Evolutionary conservation across 2,888 invertebrate species (phyloP), one percentile per base, ranked within the genome.

Genomic region (Neocrepidodera transversa): DNA sequence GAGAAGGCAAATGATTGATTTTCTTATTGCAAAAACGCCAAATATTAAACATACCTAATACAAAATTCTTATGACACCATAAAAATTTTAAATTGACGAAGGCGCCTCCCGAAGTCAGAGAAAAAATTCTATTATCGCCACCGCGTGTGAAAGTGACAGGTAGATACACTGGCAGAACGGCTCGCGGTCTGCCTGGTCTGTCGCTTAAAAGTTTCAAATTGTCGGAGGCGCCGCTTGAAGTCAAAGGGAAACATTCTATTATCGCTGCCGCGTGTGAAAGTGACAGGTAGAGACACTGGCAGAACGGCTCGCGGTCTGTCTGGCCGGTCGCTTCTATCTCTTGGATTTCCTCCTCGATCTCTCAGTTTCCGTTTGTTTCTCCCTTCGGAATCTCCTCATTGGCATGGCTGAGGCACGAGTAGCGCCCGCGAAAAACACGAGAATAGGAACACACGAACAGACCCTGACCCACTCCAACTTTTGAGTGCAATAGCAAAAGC

Each of bases 401-500:
- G 32, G 13, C 20, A 26, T 11, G 30, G 32, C 43, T 5, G 16
- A 28, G 14, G 38, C 23, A 35, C 10, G 18, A 50, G 38, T 40
- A 42, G 57, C 40, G 50, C 17, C 40, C 35, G 57, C 40, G 20
- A 38, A 26, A 49, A 49, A 40, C 32, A 30, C 49, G 57, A 48
- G 43, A 40, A 50, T 18, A 30, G 43, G 50, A 49, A 49, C 35
- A 23, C 11, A 49, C 49, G 49, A 45, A 13, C 45, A 26, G 45
- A 11, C 45, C 45, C 45, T 50, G 50, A 50, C 50, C 50, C 50
- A 50, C 36, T 50, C 50, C 50, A 50, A 50, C 36, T 23, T 50
- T 50, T 18, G 23, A 26, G 23, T 10, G 36, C 50, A 16, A 50
- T 50, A 38, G 50, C 36, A 16, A 50, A 36, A 38, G 50, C 36